These are phyloP conservation scores for Chalcosyrphus nemorum DNA, from an alignment of 2,888 invertebrate genomes.

Conservation along the genomic window DNA sequence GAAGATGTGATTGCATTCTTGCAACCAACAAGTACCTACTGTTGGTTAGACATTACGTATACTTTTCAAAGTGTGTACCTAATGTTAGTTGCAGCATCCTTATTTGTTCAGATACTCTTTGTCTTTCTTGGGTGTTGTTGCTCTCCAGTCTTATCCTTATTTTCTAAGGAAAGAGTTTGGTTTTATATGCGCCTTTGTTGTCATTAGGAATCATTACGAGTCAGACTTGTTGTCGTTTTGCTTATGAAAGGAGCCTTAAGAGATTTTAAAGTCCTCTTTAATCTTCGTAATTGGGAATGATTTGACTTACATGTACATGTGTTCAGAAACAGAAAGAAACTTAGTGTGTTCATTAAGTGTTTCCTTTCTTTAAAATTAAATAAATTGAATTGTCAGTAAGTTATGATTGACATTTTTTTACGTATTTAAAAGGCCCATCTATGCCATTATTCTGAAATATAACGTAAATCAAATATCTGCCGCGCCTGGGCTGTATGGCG, in stretches of 20 bases:
- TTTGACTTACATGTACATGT: too few species aligned
- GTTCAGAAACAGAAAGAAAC: too few species aligned
- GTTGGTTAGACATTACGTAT: neutral
- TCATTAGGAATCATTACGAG: neutral
- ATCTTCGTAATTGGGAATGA: neutral
- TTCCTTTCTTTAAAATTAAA: too few species aligned
- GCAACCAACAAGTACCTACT: neutral
- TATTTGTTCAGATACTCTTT: neutral
- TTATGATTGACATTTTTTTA: too few species aligned
- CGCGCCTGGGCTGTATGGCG: too few species aligned
- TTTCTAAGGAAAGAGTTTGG: neutral
- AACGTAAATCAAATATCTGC: too few species aligned
- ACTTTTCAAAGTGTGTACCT: neutral
- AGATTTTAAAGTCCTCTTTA: neutral
- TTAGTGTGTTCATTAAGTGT: too few species aligned
- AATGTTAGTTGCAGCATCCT: neutral
- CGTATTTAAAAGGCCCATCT: too few species aligned
- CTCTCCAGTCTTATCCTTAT: neutral
- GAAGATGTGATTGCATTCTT: slow-evolving; percentile 22
- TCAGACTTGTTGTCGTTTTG: neutral
- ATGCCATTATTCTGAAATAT: too few species aligned
- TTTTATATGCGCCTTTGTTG: neutral
- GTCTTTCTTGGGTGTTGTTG: neutral
- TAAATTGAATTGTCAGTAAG: too few species aligned
- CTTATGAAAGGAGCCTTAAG: neutral